Conservation (phyloP, 1,140 invertebrate species). For the Neodiprion virginianus region DNA sequence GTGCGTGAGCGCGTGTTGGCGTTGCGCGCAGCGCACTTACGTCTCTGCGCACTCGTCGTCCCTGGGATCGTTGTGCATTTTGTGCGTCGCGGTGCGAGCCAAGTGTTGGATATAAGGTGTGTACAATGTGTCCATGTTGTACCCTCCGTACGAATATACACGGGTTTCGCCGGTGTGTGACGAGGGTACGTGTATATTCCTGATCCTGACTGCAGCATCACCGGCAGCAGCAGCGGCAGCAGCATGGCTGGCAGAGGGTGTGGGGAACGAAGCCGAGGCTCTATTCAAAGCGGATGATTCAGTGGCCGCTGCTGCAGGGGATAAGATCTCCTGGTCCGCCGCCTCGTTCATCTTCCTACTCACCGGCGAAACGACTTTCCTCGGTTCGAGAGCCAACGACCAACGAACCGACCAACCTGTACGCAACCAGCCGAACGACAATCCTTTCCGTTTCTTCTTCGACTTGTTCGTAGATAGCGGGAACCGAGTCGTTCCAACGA, state of each 20-base stretch:
- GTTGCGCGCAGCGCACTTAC: background rate
- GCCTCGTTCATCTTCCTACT: conserved; percentile 54
- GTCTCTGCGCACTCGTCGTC: background rate
- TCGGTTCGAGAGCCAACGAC: background rate
- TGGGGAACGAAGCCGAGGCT: conserved; percentile 48
- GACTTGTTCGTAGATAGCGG: conserved; percentile 23
- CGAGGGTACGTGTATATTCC: background rate
- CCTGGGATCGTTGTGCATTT: background rate
- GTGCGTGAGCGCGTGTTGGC: background rate
- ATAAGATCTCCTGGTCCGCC: conserved; percentile 56
- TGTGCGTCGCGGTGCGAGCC: background rate
- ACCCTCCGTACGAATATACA: no score
- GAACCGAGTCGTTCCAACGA: background rate
- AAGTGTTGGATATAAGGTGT: no score
- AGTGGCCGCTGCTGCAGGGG: conserved; percentile 53
- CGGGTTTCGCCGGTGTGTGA: background rate
- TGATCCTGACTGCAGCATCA: no score
- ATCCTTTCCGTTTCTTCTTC: conserved; percentile 27
- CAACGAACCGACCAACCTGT: conserved; percentile 40
- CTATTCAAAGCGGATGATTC: conserved; percentile 63
- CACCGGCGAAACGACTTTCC: background rate
- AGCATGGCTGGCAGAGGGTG: conserved; percentile 28
- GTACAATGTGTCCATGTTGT: no score
- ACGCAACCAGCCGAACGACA: conserved; percentile 41
- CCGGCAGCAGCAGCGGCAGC: no score